Percentiles rank a stretch among this genome's conserved stretches.
phyloP scores from a whole-genome alignment of 2,113 vertebrate genomes.

The Chamaea fasciata region DNA sequence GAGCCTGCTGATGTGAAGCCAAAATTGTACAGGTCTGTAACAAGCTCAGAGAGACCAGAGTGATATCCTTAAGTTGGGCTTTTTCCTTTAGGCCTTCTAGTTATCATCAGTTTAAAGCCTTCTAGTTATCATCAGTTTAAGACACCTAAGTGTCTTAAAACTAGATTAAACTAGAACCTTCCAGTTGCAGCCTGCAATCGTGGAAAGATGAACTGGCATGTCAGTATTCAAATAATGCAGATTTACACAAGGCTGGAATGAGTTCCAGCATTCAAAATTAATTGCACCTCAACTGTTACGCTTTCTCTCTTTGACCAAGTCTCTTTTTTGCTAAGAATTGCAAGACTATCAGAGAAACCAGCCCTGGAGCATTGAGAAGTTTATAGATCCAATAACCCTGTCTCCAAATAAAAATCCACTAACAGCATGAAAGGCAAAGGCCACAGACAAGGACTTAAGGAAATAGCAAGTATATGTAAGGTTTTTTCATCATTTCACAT shows the following conservation, averaged over 20 bases:
- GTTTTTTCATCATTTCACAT: neutral
- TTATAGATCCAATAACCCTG: neutral
- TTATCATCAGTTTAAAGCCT: neutral
- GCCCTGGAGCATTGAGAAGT: neutral
- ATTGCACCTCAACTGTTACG: neutral
- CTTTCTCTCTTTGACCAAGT: neutral
- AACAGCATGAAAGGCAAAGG: neutral
- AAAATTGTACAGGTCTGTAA: neutral
- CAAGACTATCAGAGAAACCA: neutral
- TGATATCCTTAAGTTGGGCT: neutral
- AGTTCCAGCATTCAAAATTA: neutral
- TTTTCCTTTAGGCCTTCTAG: neutral
- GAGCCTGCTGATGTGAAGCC: neutral
- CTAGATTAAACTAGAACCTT: neutral
- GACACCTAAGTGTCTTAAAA: neutral
- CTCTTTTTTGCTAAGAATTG: neutral
- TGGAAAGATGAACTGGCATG: neutral
- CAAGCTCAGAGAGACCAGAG: neutral
- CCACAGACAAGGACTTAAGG: neutral
- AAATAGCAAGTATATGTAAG: neutral
- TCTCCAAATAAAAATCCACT: neutral
- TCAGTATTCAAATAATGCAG: neutral
- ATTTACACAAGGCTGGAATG: neutral
- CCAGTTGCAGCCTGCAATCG: neutral
- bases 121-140: neutral